These are phyloP conservation scores for Tupiocoris notatus DNA, from an alignment of 2,888 invertebrate species.

Conservation along the genomic window DNA sequence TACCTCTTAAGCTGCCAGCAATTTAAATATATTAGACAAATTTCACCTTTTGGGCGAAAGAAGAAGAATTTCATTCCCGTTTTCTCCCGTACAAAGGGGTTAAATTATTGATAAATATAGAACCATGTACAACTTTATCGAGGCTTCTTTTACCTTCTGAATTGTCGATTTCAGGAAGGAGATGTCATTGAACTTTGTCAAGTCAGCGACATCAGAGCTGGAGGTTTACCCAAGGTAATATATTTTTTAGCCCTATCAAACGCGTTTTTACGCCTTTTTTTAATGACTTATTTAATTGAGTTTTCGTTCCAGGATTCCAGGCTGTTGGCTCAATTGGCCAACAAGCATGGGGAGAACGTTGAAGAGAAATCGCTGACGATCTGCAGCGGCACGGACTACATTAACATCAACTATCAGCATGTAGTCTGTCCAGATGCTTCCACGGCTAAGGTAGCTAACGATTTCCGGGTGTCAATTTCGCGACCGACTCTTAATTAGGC, in stretches of 20 bases:
- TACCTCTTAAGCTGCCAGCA: too few species aligned
- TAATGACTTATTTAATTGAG: too few species aligned
- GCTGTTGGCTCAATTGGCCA: conserved; percentile 69
- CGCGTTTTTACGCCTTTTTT: neutral
- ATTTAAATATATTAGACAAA: too few species aligned
- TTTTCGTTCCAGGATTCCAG: conserved; percentile 70
- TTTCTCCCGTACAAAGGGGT: too few species aligned
- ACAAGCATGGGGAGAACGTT: conserved; percentile 75
- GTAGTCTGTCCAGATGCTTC: conserved; percentile 91
- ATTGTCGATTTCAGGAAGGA: conserved; percentile 75
- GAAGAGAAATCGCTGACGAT: conserved; percentile 95
- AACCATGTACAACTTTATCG: too few species aligned
- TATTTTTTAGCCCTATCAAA: neutral
- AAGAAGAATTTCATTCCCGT: too few species aligned
- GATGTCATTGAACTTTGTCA: conserved; percentile 97
- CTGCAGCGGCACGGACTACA: conserved; percentile 97
- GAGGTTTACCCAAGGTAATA: conserved; percentile 85
- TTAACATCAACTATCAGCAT: conserved; percentile 97
- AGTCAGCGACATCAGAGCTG: conserved; percentile 94
- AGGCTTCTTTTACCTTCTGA: neutral
- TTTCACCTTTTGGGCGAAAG: too few species aligned
- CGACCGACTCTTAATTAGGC: too few species aligned
- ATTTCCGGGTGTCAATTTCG: too few species aligned
- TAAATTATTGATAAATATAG: too few species aligned
- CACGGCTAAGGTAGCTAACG: conserved; percentile 78